A percentile compares a stretch with the other conserved stretches of the same genome.
Evolutionary conservation across 1,140 invertebrate genomes (phyloP).

Genomic region (Habropoda laboriosa): DNA sequence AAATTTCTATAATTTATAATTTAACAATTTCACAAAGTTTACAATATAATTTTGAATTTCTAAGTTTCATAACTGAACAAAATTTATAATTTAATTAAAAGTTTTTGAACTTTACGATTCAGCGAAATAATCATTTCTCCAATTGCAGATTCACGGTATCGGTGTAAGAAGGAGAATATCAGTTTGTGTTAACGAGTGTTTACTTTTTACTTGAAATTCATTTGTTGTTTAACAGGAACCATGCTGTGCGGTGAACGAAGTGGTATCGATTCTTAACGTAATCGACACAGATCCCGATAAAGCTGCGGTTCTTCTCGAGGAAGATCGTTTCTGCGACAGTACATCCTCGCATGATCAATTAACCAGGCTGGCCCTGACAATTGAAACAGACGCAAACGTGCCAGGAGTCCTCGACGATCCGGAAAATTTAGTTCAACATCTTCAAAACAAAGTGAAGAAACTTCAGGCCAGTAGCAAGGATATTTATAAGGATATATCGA

Average conservation of each 20-base stretch:
- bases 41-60: too few species aligned
- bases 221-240: conserved; percentile 30
- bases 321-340: conserved; percentile 67
- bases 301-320: conserved; percentile 54
- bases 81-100: too few species aligned
- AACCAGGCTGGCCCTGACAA: conserved; percentile 71
- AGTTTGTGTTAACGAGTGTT: not conserved
- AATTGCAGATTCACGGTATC: too few species aligned
- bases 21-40: too few species aligned
- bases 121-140: too few species aligned
- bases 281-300: conserved; percentile 49
- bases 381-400: conserved; percentile 66
- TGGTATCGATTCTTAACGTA: conserved; percentile 60
- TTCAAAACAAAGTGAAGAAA: conserved; percentile 70
- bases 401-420: conserved; percentile 56
- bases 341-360: conserved; percentile 71
- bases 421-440: conserved; percentile 63
- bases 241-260: conserved; percentile 50
- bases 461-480: conserved; percentile 68
- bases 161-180: too few species aligned
- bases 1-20: too few species aligned
- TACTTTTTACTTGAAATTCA: not conserved
- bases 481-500: conserved; percentile 69
- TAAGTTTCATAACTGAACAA: too few species aligned
- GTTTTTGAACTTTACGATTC: too few species aligned